Base-by-base conservation (phyloP, 1,140 invertebrate genomes). In the Caerostris extrusa region DNA sequence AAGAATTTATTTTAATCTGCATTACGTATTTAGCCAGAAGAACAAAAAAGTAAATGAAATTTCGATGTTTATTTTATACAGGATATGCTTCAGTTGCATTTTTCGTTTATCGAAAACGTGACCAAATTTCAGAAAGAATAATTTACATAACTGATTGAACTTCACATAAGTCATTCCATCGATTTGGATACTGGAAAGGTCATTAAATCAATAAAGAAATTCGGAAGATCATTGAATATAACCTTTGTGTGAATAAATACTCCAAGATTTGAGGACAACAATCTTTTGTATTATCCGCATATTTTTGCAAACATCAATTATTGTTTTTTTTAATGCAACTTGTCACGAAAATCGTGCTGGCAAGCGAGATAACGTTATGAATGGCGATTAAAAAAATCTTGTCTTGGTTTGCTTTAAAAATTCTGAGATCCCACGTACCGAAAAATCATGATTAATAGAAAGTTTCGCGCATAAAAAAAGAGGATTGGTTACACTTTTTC, bases 151-250 rank as follows among this genome's bases (percentile, higher is more conserved):
- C 34, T 34, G 71, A 77, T 77, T 34, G 10, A 12, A 77, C 34
- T 34, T 12, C 8, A 77, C 34, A 77, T 77, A 77, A 77, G 53
- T 77, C 50, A 14, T 77, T 12, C 71, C 71, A 77, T 77, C 71
- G 71, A 53, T 34, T 77, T 0, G 50, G 34, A 34, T 17, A 53
- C 53, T 10, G 3, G 10, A 50, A 34, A 50, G 71, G 71, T 77
- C 71, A 77, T 77, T 77, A 77, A 50, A 77, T 50, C 34, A 34
- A 34, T 50, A 50, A 12, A 50, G 71, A 34, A 77, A 77, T 77
- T 77, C 71, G 71, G 71, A 77, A 77, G 50, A 50, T 77, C 71
- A 77, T 77, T 77, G 71, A 77, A 77, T 34, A 34, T 77, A 53
- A 77, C 71, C 71, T 77, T 53, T 77, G 71, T 12, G 3, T 12